A percentile compares a stretch with the other conserved stretches of the same genome.
phyloP scores from a whole-genome alignment of 53 echinoderm and acorn worm genomes.

The Mesocentrotus franciscanus region DNA sequence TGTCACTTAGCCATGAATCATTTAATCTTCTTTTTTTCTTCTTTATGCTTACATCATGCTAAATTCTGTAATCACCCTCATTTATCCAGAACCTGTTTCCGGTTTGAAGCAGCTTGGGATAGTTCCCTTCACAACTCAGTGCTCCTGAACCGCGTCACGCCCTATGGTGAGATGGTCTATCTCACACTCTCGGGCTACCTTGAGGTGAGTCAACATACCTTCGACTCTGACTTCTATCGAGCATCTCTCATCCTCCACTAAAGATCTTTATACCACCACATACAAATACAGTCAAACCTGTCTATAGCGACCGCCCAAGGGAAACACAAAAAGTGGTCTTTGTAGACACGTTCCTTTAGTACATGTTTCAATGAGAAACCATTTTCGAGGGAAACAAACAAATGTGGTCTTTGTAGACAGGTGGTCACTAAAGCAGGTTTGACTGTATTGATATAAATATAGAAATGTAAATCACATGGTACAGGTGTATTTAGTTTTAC shows the following conservation, averaged over 20 bases:
- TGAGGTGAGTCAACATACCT: slow-evolving; percentile 76
- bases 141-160: slow-evolving; percentile 93
- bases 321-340: too few relatives aligned
- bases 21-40: too few relatives aligned
- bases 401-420: too few relatives aligned
- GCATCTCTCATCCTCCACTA: background rate
- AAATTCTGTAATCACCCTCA: background rate
- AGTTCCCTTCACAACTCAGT: slow-evolving; percentile 97
- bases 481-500: too few relatives aligned
- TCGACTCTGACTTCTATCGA: background rate
- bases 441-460: background rate
- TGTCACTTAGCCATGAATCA: background rate
- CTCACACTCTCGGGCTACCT: slow-evolving; percentile 95
- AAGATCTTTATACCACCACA: too few relatives aligned
- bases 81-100: slow-evolving; percentile 88
- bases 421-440: too few relatives aligned
- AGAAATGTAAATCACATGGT: background rate
- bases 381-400: too few relatives aligned
- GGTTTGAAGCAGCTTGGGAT: slow-evolving; percentile 99
- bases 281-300: too few relatives aligned
- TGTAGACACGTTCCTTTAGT: too few relatives aligned
- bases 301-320: too few relatives aligned
- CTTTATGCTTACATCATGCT: background rate
- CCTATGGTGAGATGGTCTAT: slow-evolving; percentile 94
- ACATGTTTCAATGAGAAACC: too few relatives aligned